A percentile compares a stretch with the other conserved stretches of the same genome.
Conservation (phyloP, 2,888 invertebrate genomes). For the Hermodice carunculata region DNA sequence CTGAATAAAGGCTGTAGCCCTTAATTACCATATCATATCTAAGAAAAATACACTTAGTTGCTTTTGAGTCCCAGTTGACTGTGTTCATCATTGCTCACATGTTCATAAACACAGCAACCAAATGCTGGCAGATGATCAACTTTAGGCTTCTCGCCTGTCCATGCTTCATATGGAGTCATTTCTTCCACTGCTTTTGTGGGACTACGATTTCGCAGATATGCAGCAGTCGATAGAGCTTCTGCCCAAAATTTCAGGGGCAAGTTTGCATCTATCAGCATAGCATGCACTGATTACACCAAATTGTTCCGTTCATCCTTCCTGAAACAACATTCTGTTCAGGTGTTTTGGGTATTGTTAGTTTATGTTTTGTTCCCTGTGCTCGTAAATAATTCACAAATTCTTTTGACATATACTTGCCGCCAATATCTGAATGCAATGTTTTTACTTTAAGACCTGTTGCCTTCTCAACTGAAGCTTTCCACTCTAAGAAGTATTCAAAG, state of each 20-base stretch:
- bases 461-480: slow-evolving; percentile 1
- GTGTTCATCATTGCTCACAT: slow-evolving; percentile 31
- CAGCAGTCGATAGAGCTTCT: slow-evolving; percentile 59
- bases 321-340: slow-evolving; percentile 63
- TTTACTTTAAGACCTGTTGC: background rate
- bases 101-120: slow-evolving; percentile 28
- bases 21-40: slow-evolving; percentile 31
- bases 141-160: slow-evolving; percentile 28
- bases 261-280: slow-evolving; percentile 48
- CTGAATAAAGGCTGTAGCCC: slow-evolving; percentile 21
- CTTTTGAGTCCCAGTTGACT: slow-evolving; percentile 23
- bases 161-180: slow-evolving; percentile 41
- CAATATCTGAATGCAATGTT: background rate
- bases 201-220: slow-evolving; percentile 57
- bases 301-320: slow-evolving; percentile 56
- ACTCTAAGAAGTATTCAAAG: background rate
- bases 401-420: slow-evolving; percentile 8
- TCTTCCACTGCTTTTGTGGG: slow-evolving; percentile 35
- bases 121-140: slow-evolving; percentile 23
- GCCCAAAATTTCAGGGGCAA: slow-evolving; percentile 56
- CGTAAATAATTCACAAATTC: slow-evolving; percentile 43
- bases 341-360: slow-evolving; percentile 53
- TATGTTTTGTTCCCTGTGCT: slow-evolving; percentile 53
- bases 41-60: slow-evolving; percentile 17
- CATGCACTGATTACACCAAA: slow-evolving; percentile 55